Evolutionary conservation across 1,140 invertebrate species (phyloP).

Genomic region (Dreissena rostriformis): DNA sequence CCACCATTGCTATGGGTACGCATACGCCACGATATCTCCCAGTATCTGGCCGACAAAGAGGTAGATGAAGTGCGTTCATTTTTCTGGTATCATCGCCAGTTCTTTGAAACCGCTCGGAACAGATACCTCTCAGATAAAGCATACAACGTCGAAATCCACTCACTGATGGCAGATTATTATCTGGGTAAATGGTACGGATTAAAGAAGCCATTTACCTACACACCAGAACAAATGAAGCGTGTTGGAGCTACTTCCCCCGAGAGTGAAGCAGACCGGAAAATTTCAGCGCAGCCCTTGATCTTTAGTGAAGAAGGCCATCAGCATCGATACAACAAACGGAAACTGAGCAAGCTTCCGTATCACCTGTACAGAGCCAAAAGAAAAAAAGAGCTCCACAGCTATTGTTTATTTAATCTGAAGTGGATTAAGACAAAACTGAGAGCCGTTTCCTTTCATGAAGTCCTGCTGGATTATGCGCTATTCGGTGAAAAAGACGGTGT

Average conservation of each 20-base stretch:
- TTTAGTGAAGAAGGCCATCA: constrained; percentile 82
- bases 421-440: constrained; percentile 71
- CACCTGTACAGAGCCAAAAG: constrained; percentile 65
- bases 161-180: constrained; percentile 98
- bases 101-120: constrained; percentile 84
- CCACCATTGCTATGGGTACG: constrained; percentile 71
- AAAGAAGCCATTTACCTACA: constrained; percentile 96
- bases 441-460: constrained; percentile 66
- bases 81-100: constrained; percentile 76
- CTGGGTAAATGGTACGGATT: constrained; percentile 96
- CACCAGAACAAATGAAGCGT: constrained; percentile 88
- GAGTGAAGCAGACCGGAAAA: constrained; percentile 95
- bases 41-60: constrained; percentile 88
- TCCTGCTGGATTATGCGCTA: constrained; percentile 68
- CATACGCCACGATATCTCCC: constrained; percentile 62
- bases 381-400: constrained; percentile 75
- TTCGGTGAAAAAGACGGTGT: constrained; percentile 83
- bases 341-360: constrained; percentile 72
- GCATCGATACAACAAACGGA: constrained; percentile 69
- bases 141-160: constrained; percentile 96
- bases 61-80: constrained; percentile 86
- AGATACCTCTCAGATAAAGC: constrained; percentile 97
- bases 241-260: constrained; percentile 87
- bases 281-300: constrained; percentile 95
- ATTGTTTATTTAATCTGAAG: constrained; percentile 70